Evolutionary conservation across 2,888 invertebrate genomes (phyloP).

Genomic region (Brachycybe producta): DNA sequence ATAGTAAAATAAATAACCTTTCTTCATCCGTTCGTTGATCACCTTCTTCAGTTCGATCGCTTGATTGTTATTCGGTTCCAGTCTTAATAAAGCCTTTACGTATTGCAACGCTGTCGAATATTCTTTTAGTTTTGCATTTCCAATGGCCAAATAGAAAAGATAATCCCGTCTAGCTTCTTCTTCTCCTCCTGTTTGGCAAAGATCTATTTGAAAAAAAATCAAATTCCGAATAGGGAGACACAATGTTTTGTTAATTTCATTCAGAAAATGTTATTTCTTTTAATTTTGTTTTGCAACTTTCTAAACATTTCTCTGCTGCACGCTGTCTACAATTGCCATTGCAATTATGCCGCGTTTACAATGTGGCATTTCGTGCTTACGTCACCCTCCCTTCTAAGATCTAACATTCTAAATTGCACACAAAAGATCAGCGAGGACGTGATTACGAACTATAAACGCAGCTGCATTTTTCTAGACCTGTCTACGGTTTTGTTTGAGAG

Average conservation of each 20-base stretch:
- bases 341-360: too few relatives aligned
- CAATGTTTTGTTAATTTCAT: not conserved
- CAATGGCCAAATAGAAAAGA: conserved; percentile 87
- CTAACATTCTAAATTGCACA: too few relatives aligned
- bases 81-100: conserved; percentile 61
- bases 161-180: conserved; percentile 76
- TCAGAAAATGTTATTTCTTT: conserved; percentile 6
- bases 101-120: conserved; percentile 73
- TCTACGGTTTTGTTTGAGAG: too few relatives aligned
- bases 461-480: too few relatives aligned
- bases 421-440: too few relatives aligned
- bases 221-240: conserved; percentile 1
- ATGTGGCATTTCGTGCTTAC: too few relatives aligned
- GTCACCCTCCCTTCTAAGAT: too few relatives aligned
- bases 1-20: conserved; percentile 39
- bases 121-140: conserved; percentile 81
- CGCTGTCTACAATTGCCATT: too few relatives aligned
- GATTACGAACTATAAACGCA: too few relatives aligned
- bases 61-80: conserved; percentile 81
- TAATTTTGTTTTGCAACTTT: too few relatives aligned
- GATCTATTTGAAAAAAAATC: conserved; percentile 29
- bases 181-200: conserved; percentile 43
- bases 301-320: too few relatives aligned
- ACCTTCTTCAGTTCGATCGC: conserved; percentile 62
- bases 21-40: conserved; percentile 81